These are phyloP conservation scores for Trypoxylus dichotomus DNA, from an alignment of 1,140 invertebrate species.

Conservation along the genomic window DNA sequence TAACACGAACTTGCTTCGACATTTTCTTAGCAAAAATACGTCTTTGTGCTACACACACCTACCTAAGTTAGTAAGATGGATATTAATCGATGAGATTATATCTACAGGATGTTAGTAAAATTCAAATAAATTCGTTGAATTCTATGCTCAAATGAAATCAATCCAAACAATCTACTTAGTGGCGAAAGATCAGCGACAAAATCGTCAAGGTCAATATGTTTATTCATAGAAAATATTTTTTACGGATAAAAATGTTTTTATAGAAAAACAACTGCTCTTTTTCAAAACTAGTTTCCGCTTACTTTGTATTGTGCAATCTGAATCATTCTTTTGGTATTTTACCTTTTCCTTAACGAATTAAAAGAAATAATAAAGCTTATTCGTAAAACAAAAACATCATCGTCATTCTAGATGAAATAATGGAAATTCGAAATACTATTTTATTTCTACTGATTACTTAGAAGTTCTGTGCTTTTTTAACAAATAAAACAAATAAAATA, in stretches of 20 bases:
- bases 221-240: slow-evolving; percentile 18
- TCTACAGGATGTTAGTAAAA: background rate
- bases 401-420: too few relatives aligned
- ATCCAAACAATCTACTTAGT: background rate
- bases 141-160: background rate
- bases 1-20: too few relatives aligned
- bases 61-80: too few relatives aligned
- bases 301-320: slow-evolving; percentile 1
- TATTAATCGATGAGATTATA: background rate
- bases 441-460: too few relatives aligned
- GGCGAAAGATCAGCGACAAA: background rate
- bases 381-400: background rate
- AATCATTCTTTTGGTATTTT: slow-evolving; percentile 10
- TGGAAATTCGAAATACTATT: too few relatives aligned
- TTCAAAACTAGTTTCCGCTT: slow-evolving; percentile 22
- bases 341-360: background rate
- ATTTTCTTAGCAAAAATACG: too few relatives aligned
- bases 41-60: too few relatives aligned
- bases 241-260: slow-evolving; percentile 16
- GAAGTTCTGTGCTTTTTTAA: too few relatives aligned
- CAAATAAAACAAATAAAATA: too few relatives aligned
- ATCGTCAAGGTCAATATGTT: slow-evolving; percentile 17
- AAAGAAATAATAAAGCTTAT: background rate
- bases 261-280: slow-evolving; percentile 20
- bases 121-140: background rate